Conservation (phyloP, 2,888 invertebrate species). For the Amiota minor region DNA sequence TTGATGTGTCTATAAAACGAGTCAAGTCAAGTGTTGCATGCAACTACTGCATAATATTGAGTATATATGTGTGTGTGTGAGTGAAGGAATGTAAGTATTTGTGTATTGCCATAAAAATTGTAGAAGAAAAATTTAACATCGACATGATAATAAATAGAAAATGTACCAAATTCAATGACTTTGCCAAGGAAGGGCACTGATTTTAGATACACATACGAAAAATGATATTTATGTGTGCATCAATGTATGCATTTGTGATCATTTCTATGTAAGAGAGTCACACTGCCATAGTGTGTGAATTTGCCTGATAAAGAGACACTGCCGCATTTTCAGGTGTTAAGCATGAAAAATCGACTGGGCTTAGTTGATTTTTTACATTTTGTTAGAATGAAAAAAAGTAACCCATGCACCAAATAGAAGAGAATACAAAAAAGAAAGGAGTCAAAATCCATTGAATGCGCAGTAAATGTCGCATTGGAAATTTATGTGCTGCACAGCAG, state of each 20-base stretch:
- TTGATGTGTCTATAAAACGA: slow-evolving; percentile 58
- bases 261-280: too few relatives aligned
- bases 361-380: slow-evolving; percentile 27
- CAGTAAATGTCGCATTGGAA: slow-evolving; percentile 31
- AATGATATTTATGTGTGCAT: too few relatives aligned
- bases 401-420: background rate
- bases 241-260: too few relatives aligned
- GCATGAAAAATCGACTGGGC: background rate
- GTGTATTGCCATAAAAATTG: background rate
- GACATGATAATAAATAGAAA: background rate
- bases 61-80: slow-evolving; percentile 33
- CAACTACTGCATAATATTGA: slow-evolving; percentile 33
- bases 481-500: slow-evolving; percentile 44
- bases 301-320: background rate
- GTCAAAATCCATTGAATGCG: slow-evolving; percentile 46
- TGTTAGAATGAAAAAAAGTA: slow-evolving; percentile 2
- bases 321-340: background rate
- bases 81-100: background rate
- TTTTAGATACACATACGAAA: background rate
- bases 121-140: background rate
- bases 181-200: background rate
- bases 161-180: slow-evolving; percentile 7
- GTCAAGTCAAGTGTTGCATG: slow-evolving; percentile 48
- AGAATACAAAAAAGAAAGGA: slow-evolving; percentile 16
- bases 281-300: background rate